phyloP scores from a whole-genome alignment of 2,797 vertebrate genomes.

The Lepilemur septentrionalis region DNA sequence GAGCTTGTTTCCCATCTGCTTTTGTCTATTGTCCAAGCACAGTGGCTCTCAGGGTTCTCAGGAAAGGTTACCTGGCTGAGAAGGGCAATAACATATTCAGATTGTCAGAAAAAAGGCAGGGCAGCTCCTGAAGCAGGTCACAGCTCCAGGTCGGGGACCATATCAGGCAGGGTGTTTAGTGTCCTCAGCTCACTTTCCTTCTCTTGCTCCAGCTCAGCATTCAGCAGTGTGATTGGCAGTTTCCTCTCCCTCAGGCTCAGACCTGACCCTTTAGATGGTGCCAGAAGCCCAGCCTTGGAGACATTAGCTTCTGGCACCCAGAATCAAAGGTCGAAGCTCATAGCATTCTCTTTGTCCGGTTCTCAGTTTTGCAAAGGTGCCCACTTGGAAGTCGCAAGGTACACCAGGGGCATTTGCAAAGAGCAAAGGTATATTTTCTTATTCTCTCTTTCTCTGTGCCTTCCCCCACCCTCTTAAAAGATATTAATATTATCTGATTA shows the following conservation, averaged over 20 bases:
- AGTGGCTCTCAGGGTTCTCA: background rate
- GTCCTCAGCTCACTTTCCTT: background rate
- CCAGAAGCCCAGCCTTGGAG: background rate
- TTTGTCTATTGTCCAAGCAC: background rate
- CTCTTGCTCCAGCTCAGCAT: background rate
- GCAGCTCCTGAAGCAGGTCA: accelerated
- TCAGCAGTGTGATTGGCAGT: background rate
- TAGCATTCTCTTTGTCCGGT: background rate
- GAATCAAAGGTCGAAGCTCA: background rate
- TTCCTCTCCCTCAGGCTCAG: background rate
- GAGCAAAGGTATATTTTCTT: background rate
- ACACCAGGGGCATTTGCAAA: background rate
- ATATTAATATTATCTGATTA: background rate
- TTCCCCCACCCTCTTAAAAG: background rate
- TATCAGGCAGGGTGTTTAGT: accelerated
- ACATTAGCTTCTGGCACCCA: background rate
- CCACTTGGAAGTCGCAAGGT: background rate
- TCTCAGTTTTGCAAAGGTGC: background rate
- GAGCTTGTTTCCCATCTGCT: background rate
- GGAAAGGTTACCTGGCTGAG: background rate
- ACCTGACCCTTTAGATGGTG: background rate
- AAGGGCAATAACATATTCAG: background rate
- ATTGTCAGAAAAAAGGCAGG: background rate
- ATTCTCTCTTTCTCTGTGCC: background rate
- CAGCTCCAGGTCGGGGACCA: accelerated